Percentiles rank a stretch among this genome's conserved stretches.
These are phyloP conservation scores for Oscheius sp. DNA, from an alignment of 2,888 invertebrate genomes.

Conservation along the genomic window DNA sequence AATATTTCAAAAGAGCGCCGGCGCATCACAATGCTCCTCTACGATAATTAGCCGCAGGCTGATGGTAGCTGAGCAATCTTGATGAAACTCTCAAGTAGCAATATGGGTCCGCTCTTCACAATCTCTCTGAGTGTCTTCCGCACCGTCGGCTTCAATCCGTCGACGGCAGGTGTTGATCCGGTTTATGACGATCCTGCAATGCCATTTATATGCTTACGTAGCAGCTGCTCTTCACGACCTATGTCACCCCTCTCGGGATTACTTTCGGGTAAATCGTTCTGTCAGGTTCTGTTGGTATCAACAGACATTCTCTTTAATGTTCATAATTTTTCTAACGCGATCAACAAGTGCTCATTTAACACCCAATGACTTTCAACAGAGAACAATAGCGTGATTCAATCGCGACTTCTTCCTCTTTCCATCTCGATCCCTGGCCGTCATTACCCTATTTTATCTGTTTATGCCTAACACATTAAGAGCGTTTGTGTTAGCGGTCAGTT, in stretches of 20 bases:
- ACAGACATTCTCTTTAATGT: background rate
- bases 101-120: slow-evolving; percentile 10
- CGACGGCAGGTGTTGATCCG: slow-evolving; percentile 27
- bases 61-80: background rate
- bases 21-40: slow-evolving; percentile 27
- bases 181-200: slow-evolving; percentile 27
- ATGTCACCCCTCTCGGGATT: background rate
- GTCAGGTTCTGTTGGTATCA: background rate
- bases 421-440: background rate
- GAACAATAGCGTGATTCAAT: background rate
- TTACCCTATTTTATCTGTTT: slow-evolving; percentile 4
- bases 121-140: slow-evolving; percentile 12
- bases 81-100: slow-evolving; percentile 28
- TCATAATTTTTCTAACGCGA: background rate
- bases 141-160: slow-evolving; percentile 28
- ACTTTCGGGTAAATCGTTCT: background rate
- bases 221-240: slow-evolving; percentile 24
- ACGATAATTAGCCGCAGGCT: slow-evolving; percentile 18
- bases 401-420: background rate
- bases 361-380: background rate
- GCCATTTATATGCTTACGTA: slow-evolving; percentile 29
- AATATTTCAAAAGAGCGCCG: slow-evolving; percentile 28
- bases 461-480: slow-evolving; percentile 27
- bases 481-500: slow-evolving; percentile 28
- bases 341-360: background rate